Conservation (phyloP, 2,113 vertebrate species). For the Oceanodroma tethys region DNA sequence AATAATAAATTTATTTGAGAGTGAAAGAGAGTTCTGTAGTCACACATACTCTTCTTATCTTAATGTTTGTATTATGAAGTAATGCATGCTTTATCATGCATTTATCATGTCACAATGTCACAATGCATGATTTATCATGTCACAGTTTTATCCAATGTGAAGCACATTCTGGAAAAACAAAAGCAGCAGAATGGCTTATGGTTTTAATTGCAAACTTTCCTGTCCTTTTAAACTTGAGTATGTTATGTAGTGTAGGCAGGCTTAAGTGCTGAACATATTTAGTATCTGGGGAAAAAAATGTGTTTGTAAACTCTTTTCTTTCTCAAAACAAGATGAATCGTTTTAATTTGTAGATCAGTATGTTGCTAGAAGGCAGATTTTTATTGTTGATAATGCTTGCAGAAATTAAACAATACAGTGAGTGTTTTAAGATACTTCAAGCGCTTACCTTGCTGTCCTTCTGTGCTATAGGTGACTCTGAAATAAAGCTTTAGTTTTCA, state of each 20-base stretch:
- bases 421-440: neutral
- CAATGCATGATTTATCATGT: too few species aligned
- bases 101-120: too few species aligned
- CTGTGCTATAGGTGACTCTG: neutral
- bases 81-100: neutral
- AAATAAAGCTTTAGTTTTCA: neutral
- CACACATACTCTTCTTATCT: neutral
- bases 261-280: neutral
- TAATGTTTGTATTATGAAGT: neutral
- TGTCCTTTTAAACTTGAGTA: neutral
- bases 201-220: neutral
- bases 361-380: neutral
- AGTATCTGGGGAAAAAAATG: neutral
- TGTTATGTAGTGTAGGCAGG: neutral
- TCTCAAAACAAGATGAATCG: neutral
- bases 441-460: neutral
- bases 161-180: neutral
- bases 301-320: neutral
- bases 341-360: neutral
- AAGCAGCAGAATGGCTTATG: neutral
- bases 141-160: neutral
- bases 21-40: neutral
- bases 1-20: neutral
- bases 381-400: neutral
- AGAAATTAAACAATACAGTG: neutral